Conservation (phyloP, 2,113 vertebrate genomes). For the Panurus biarmicus region DNA sequence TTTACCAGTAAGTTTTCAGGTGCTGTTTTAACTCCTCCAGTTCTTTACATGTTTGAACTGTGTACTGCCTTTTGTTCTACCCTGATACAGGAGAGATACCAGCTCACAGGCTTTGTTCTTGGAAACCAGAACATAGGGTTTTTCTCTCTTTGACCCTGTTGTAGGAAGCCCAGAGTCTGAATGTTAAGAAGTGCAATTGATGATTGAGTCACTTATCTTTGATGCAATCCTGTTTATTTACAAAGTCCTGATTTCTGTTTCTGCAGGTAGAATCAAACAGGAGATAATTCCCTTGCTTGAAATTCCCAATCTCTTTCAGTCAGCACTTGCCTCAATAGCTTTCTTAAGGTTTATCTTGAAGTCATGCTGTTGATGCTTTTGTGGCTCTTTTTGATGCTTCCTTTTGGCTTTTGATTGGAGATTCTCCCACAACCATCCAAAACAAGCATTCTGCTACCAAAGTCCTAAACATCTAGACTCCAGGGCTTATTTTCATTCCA, state of each 20-base stretch:
- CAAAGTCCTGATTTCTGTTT: slow-evolving; percentile 34
- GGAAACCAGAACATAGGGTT: background rate
- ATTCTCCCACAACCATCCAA: slow-evolving; percentile 33
- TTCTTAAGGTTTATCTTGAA: slow-evolving; percentile 32
- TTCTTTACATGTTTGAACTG: slow-evolving; percentile 26
- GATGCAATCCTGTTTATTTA: slow-evolving; percentile 58
- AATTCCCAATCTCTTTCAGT: slow-evolving; percentile 5
- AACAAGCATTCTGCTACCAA: slow-evolving; percentile 46
- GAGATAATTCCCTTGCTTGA: slow-evolving; percentile 17
- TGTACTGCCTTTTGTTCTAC: slow-evolving; percentile 18
- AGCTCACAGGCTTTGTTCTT: background rate
- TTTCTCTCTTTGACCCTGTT: slow-evolving; percentile 6
- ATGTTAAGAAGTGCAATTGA: background rate
- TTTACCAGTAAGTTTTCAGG: slow-evolving; percentile 13
- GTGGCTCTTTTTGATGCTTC: slow-evolving; percentile 49
- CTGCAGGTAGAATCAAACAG: slow-evolving; percentile 7
- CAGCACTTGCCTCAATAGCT: background rate
- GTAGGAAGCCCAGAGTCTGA: background rate
- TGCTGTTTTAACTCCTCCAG: slow-evolving; percentile 44
- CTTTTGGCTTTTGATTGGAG: slow-evolving; percentile 42
- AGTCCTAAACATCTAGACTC: slow-evolving; percentile 38
- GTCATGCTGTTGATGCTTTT: slow-evolving; percentile 26
- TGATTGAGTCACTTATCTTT: slow-evolving; percentile 46
- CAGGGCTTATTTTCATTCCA: slow-evolving; percentile 60
- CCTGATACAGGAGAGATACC: slow-evolving; percentile 26